These are phyloP conservation scores for Crossocerus cetratus DNA, from an alignment of 2,888 invertebrate species.

Conservation along the genomic window DNA sequence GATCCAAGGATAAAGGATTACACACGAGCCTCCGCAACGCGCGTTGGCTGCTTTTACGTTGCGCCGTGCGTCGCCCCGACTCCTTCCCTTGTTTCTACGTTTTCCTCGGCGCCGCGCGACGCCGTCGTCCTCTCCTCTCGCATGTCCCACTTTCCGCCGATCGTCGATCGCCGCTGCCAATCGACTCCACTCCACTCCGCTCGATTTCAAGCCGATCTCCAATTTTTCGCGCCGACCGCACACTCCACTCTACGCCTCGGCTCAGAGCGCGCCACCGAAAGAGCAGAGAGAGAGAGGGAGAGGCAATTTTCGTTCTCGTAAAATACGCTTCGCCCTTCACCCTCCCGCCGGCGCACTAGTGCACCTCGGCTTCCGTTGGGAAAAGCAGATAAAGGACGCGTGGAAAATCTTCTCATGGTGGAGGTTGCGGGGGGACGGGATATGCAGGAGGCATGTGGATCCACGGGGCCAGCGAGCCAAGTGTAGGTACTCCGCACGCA, in stretches of 20 bases:
- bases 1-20: slow-evolving; percentile 73
- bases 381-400: slow-evolving; percentile 18
- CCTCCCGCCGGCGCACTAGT: not conserved
- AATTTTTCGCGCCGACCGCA: not conserved
- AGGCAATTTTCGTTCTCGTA: not conserved
- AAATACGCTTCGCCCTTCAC: not conserved
- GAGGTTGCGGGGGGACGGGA: not conserved
- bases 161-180: not conserved
- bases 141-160: not conserved
- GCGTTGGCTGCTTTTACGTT: slow-evolving; percentile 23
- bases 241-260: not conserved
- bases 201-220: not conserved
- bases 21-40: slow-evolving; percentile 39
- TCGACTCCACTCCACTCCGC: not conserved
- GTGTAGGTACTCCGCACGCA: not conserved
- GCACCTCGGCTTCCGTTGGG: slow-evolving; percentile 8
- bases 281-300: slow-evolving; percentile 10
- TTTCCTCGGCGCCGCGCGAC: slow-evolving; percentile 16
- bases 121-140: slow-evolving; percentile 4
- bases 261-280: slow-evolving; percentile 28
- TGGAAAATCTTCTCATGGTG: not conserved
- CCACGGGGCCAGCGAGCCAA: not conserved
- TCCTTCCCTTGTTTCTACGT: slow-evolving; percentile 35
- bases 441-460: not conserved
- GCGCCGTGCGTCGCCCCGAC: slow-evolving; percentile 8